These are phyloP conservation scores for Thamnaconus septentrionalis DNA, from an alignment of 2,113 vertebrate species.

Conservation along the genomic window DNA sequence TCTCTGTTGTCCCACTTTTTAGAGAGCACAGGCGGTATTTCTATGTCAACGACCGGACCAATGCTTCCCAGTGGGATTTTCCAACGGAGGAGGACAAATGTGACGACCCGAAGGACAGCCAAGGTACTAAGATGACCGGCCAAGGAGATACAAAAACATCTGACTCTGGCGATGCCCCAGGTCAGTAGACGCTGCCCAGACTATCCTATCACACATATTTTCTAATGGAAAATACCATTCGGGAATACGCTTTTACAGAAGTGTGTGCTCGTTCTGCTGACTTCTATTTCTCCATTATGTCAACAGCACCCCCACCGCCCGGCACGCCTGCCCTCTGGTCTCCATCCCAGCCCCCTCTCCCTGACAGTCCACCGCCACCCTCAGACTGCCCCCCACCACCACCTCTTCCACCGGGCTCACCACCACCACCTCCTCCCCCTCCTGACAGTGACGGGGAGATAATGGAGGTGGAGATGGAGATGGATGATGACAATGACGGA, in stretches of 20 bases:
- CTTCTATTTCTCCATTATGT: conserved; percentile 17
- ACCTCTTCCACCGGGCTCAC: conserved; percentile 77
- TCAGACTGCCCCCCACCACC: conserved; percentile 80
- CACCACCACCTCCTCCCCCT: conserved; percentile 79
- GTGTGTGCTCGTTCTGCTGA: background rate
- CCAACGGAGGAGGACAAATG: conserved; percentile 88
- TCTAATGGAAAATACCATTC: no score
- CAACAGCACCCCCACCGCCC: conserved; percentile 58
- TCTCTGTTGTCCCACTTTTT: conserved; percentile 95
- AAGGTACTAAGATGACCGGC: conserved; percentile 66
- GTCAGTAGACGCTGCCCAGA: conserved; percentile 33
- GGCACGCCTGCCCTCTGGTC: conserved; percentile 82
- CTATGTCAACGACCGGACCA: conserved; percentile 97
- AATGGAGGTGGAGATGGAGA: conserved; percentile 98
- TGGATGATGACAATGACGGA: conserved; percentile 90
- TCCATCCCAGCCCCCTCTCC: conserved; percentile 74
- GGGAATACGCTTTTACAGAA: conserved; percentile 15
- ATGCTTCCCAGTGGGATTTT: conserved; percentile 97
- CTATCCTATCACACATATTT: background rate
- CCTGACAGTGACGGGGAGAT: conserved; percentile 90
- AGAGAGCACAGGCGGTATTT: conserved; percentile 99
- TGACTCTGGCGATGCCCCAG: conserved; percentile 30
- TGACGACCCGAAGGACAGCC: conserved; percentile 63
- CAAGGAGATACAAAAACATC: conserved; percentile 52
- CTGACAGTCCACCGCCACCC: conserved; percentile 88